Evolutionary conservation across 1,140 invertebrate genomes (phyloP).

Genomic region (Venturia canescens): DNA sequence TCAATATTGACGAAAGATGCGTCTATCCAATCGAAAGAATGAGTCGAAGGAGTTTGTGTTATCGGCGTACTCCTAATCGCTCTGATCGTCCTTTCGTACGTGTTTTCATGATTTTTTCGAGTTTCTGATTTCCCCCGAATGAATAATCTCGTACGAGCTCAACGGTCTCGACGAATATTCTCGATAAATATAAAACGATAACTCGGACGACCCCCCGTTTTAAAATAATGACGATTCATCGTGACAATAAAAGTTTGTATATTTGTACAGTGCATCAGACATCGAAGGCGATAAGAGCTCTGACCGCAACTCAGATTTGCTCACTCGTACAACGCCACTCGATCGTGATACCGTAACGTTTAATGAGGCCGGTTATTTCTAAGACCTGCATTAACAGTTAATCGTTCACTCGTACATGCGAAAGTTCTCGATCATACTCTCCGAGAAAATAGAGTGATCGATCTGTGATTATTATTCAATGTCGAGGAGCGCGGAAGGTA

Average conservation of each 20-base stretch:
- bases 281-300: conserved; percentile 4
- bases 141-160: no score
- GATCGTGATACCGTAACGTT: conserved; percentile 12
- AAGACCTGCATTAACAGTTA: conserved; percentile 7
- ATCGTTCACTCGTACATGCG: background rate
- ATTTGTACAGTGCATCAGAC: background rate
- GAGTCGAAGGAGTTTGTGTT: no score
- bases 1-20: no score
- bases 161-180: no score
- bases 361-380: conserved; percentile 5
- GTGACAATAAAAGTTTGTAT: background rate
- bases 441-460: background rate
- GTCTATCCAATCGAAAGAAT: no score
- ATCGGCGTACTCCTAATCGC: no score
- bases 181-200: background rate
- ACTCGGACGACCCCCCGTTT: background rate
- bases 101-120: no score
- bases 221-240: background rate
- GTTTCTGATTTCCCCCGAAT: no score
- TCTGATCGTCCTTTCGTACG: no score
- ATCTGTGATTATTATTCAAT: background rate
- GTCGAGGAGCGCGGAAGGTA: background rate
- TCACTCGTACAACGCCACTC: conserved; percentile 2
- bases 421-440: background rate
- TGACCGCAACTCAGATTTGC: background rate